Evolutionary conservation across 2,888 invertebrate genomes (phyloP).

Genomic region (Pristionchus exspectatus): DNA sequence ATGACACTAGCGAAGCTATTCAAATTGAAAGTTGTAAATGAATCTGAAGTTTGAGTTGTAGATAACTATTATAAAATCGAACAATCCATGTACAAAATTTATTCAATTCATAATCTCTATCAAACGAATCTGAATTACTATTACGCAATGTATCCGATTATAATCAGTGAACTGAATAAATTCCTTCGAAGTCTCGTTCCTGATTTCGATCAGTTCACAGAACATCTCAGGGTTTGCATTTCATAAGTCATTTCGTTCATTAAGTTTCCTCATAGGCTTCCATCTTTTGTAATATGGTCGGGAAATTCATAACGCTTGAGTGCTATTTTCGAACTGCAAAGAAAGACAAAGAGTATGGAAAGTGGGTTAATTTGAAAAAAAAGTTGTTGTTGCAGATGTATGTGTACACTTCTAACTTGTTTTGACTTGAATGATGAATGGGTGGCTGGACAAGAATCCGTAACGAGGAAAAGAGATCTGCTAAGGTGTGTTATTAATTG

Average conservation of each 20-base stretch:
- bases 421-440: neutral
- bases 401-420: neutral
- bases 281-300: neutral
- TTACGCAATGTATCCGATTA: neutral
- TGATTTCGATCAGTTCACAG: neutral
- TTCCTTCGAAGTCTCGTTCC: conserved; percentile 1
- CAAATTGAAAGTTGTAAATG: neutral
- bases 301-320: neutral
- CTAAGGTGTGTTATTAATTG: neutral
- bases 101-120: neutral
- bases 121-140: neutral
- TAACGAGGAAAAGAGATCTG: neutral
- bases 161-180: neutral
- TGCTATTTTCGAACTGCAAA: conserved; percentile 1
- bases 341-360: neutral
- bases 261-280: neutral
- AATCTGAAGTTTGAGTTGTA: neutral
- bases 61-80: no score
- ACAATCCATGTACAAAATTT: neutral
- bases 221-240: neutral
- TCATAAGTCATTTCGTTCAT: neutral
- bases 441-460: neutral
- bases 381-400: neutral
- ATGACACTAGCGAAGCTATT: neutral
- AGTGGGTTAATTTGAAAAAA: neutral